Conservation (phyloP, 2,888 invertebrate genomes). For the Zaprionus bogoriensis region DNA sequence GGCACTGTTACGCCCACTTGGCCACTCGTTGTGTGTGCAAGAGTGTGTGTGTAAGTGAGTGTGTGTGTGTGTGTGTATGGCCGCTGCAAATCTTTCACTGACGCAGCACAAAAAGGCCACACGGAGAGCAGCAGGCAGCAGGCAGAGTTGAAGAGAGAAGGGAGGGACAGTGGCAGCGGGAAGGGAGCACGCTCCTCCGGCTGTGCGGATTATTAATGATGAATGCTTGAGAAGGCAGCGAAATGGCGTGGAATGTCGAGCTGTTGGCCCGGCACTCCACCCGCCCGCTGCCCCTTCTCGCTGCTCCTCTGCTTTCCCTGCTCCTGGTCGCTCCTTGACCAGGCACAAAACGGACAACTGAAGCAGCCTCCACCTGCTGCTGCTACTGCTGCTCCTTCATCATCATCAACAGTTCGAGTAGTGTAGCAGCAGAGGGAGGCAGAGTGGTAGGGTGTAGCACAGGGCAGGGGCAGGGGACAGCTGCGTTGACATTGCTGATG, state of each 20-base stretch:
- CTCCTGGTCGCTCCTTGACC: slow-evolving; percentile 46
- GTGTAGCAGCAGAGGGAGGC: neutral
- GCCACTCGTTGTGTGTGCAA: slow-evolving; percentile 36
- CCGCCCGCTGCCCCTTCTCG: too few relatives aligned
- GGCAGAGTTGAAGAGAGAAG: neutral
- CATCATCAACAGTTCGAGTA: too few relatives aligned
- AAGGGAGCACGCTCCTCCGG: slow-evolving; percentile 30
- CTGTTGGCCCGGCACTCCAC: neutral
- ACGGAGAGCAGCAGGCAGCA: slow-evolving; percentile 28
- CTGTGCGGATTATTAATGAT: slow-evolving; percentile 70
- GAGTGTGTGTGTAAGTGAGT: neutral
- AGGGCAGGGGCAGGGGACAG: neutral
- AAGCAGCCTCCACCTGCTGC: neutral
- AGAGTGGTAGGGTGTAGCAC: neutral
- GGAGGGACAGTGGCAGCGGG: neutral
- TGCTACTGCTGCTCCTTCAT: neutral
- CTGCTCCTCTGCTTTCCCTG: neutral
- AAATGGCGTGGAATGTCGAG: slow-evolving; percentile 70
- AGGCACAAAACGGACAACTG: slow-evolving; percentile 28
- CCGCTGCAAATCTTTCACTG: slow-evolving; percentile 72
- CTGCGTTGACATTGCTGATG: slow-evolving; percentile 69
- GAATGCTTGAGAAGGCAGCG: slow-evolving; percentile 76
- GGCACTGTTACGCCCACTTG: slow-evolving; percentile 65
- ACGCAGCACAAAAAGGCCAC: slow-evolving; percentile 70
- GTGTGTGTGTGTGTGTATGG: slow-evolving; percentile 25